A percentile compares a stretch with the other conserved stretches of the same genome.
Conservation (phyloP, 92 coral and sea anemone genomes). For the Palythoa caribaeorum region DNA sequence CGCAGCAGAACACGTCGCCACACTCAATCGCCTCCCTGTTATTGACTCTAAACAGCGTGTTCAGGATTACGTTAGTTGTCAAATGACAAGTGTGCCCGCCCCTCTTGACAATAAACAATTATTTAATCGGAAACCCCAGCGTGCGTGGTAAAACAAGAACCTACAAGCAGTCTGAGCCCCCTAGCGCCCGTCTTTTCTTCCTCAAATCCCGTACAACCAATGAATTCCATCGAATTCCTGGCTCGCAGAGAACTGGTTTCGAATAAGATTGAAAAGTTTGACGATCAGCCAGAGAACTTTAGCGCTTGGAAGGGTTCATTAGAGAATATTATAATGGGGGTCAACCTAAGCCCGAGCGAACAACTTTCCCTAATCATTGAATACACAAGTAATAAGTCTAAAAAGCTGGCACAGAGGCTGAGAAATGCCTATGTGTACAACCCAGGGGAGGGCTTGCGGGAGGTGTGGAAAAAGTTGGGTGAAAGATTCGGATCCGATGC, state of each 20-base stretch:
- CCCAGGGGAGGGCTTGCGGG: constrained; percentile 60
- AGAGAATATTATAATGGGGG: constrained; percentile 62
- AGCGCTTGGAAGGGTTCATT: constrained; percentile 66
- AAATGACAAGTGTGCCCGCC: constrained; percentile 6
- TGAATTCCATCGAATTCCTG: constrained; percentile 57
- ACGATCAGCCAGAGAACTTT: constrained; percentile 72
- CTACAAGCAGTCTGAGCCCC: constrained; percentile 35
- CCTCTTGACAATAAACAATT: background rate
- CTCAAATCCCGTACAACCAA: constrained; percentile 13
- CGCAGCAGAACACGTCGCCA: background rate
- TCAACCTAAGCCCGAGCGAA: constrained; percentile 61
- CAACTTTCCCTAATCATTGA: constrained; percentile 64
- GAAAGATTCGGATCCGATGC: constrained; percentile 69
- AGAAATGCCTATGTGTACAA: constrained; percentile 60
- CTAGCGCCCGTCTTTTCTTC: constrained; percentile 36
- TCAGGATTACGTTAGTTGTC: constrained; percentile 50
- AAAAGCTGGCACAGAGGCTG: constrained; percentile 61
- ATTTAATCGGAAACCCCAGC: background rate
- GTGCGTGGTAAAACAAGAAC: constrained; percentile 3
- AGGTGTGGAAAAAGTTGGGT: constrained; percentile 61
- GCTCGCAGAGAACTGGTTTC: constrained; percentile 58
- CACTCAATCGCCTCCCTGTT: constrained; percentile 36
- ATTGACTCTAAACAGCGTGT: constrained; percentile 43
- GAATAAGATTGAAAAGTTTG: constrained; percentile 70
- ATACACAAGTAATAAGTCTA: constrained; percentile 54